Conservation (phyloP, 2,888 invertebrate genomes). For the Polydesmus complanatus region DNA sequence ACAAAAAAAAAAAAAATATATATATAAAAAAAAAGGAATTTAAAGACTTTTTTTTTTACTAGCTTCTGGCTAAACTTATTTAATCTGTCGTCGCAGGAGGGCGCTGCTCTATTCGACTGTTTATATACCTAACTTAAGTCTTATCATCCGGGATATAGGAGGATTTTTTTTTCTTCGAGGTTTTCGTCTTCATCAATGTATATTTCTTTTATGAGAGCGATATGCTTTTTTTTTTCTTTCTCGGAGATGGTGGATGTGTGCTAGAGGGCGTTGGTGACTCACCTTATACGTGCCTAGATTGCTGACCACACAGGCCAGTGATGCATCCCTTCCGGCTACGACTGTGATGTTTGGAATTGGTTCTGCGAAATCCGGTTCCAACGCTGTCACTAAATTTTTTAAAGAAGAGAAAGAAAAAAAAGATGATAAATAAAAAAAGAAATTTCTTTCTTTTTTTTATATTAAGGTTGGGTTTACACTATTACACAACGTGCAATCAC, state of each 20-base stretch:
- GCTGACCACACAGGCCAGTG: slow-evolving; percentile 77
- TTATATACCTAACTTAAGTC: neutral
- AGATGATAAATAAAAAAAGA: too few species aligned
- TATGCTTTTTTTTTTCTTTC: neutral
- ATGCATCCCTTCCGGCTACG: slow-evolving; percentile 74
- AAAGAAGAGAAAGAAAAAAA: neutral
- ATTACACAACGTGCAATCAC: too few species aligned
- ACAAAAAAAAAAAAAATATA: too few species aligned
- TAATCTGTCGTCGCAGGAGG: neutral
- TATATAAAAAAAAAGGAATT: too few species aligned
- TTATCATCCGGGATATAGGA: neutral
- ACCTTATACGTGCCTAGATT: slow-evolving; percentile 84
- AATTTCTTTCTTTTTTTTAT: too few species aligned
- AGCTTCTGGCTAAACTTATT: neutral
- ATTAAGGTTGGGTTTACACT: too few species aligned
- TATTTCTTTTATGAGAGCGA: neutral
- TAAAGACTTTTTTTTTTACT: neutral
- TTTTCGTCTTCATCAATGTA: neutral
- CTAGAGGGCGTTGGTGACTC: slow-evolving; percentile 27
- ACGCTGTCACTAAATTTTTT: slow-evolving; percentile 20
- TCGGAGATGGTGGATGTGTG: neutral
- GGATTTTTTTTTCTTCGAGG: neutral
- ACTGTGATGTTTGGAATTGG: slow-evolving; percentile 81
- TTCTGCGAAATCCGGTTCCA: slow-evolving; percentile 81
- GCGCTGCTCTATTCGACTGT: neutral